Conservation (phyloP, 1,140 invertebrate genomes). For the Drosophila guanche region DNA sequence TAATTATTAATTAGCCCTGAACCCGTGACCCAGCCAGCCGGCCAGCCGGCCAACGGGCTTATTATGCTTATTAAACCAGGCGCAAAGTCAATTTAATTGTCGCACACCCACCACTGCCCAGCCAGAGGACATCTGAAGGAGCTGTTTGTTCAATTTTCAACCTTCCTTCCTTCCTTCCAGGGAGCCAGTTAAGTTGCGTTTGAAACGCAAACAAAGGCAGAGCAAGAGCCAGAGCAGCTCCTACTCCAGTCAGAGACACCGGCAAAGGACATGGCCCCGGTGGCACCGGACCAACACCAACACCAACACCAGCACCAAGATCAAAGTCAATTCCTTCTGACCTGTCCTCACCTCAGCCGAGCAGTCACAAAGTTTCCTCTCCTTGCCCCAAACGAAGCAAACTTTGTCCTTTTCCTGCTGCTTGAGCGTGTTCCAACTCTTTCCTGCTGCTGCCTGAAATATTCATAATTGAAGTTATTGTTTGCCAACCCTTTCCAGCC, state of each 20-base stretch:
- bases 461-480: conserved; percentile 80
- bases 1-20: conserved; percentile 71
- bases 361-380: conserved; percentile 55
- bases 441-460: conserved; percentile 57
- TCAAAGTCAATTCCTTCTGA: conserved; percentile 75
- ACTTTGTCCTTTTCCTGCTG: conserved; percentile 68
- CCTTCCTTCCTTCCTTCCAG: conserved; percentile 29
- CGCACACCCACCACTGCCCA: conserved; percentile 8
- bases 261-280: conserved; percentile 14
- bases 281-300: not conserved
- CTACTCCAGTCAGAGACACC: not conserved
- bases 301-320: conserved; percentile 47
- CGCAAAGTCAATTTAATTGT: conserved; percentile 67
- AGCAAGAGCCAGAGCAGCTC: conserved; percentile 1
- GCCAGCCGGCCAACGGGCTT: conserved; percentile 8
- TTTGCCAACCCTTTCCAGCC: conserved; percentile 32
- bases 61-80: conserved; percentile 74
- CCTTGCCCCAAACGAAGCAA: conserved; percentile 34
- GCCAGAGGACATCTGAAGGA: conserved; percentile 22
- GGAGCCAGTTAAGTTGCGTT: conserved; percentile 59
- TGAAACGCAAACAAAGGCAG: conserved; percentile 64
- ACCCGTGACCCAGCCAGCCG: conserved; percentile 15
- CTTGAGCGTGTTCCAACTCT: conserved; percentile 42
- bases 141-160: conserved; percentile 45
- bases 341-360: conserved; percentile 62